Evolutionary conservation across 1,140 invertebrate genomes (phyloP), one percentile per base, ranked within the genome.

Genomic region (Bombyx mandarina): DNA sequence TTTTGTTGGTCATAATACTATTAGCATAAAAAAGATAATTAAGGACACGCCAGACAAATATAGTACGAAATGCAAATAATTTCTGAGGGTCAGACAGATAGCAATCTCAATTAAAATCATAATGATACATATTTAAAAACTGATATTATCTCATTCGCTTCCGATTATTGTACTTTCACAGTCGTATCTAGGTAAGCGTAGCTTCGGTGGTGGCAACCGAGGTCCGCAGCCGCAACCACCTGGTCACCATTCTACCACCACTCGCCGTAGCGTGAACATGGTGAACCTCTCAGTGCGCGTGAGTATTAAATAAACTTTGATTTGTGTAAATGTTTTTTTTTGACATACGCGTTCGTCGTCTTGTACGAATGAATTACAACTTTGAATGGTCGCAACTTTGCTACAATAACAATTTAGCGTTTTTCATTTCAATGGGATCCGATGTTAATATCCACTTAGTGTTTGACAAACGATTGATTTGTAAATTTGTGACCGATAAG

Each of bases 261-360:
- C 62, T 73, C 81, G 78, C 65, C 75, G 77, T 57, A 60, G 69
- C 67, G 78, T 66, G 62, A 66, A 69, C 82, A 82, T 77, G 78
- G 81, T 85, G 80, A 64, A 72, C 61, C 71, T 66, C 51, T 66
- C 63, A 66, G 52, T 75, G 61, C 75, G 67, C 59, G 81, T 82
- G 65, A 81, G 77, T 84, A 66, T 65, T 67, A 56, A 54, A 62
- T 62, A 43, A 65, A 62, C 66, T 61, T 49, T 60, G 58, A 35
- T 35, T 35, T 35, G 12, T 18, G 12, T 18, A 35, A 35, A 35
- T 35, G 26, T 35, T 35, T 35, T 35, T 35, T 47, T 47, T 10
- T 47, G 45, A 8, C 0, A 47, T 47, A 7, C 6, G 12, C 9
- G 9, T 47, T 10, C 12, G 12, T 12, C 12, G 12, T 47, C 12